Percentiles rank a stretch among this genome's conserved stretches.
phyloP scores from a whole-genome alignment of 35 echinoderm and acorn worm species.

The Stichopus chloronotus region DNA sequence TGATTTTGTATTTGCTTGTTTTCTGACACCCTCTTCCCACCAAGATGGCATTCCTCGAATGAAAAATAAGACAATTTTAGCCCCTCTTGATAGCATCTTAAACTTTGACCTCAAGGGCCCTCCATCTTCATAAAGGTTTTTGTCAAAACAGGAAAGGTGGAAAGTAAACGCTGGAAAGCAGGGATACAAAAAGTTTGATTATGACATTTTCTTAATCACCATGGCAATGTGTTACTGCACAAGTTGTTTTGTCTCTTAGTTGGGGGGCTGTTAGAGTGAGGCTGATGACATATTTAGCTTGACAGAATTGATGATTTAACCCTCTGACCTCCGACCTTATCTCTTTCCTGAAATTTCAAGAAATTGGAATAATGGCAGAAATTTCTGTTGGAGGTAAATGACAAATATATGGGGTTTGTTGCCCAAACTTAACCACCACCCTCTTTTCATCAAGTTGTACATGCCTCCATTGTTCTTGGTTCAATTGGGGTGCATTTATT shows the following conservation, averaged over 20 bases:
- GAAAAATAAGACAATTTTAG: neutral
- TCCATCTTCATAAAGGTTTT: conserved; percentile 46
- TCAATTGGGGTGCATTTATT: no score
- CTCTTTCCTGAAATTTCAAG: neutral
- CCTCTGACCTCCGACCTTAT: neutral
- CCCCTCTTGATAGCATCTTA: conserved; percentile 41
- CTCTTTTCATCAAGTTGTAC: neutral
- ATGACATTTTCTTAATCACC: neutral
- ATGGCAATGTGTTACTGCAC: neutral
- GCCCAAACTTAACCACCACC: neutral
- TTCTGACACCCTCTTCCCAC: neutral
- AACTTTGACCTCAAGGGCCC: conserved; percentile 1
- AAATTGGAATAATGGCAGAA: neutral
- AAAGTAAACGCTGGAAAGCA: neutral
- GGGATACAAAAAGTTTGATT: neutral
- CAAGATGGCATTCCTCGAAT: neutral
- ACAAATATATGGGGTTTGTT: neutral
- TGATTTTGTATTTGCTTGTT: neutral
- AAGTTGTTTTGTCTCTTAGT: neutral
- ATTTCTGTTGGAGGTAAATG: neutral
- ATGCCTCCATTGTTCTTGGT: no score
- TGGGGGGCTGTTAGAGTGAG: no score
- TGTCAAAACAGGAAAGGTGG: conserved; percentile 25
- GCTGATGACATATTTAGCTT: neutral
- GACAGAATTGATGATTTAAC: neutral